These are phyloP conservation scores for Sarcophaga subvicina DNA, from an alignment of 2,888 invertebrate species.

Conservation along the genomic window DNA sequence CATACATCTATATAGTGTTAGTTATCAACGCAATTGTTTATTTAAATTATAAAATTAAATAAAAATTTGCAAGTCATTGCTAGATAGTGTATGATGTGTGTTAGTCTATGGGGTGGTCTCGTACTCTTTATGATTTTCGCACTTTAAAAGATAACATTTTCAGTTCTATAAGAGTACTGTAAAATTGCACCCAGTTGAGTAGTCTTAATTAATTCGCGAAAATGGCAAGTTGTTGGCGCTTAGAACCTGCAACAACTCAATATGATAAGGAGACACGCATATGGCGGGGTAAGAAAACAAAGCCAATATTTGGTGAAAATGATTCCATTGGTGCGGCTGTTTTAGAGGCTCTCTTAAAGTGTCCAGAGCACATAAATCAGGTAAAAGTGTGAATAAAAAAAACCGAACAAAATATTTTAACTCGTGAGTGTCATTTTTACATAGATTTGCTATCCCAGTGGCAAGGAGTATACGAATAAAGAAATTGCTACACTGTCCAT, in stretches of 20 bases:
- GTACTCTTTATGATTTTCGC: too few species aligned
- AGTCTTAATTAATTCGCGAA: constrained; percentile 2
- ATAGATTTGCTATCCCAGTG: constrained; percentile 64
- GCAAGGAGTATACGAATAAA: constrained; percentile 50
- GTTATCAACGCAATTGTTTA: too few species aligned
- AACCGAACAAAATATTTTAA: not conserved
- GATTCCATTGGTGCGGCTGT: constrained; percentile 26
- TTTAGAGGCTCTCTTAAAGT: constrained; percentile 11
- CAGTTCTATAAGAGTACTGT: not conserved
- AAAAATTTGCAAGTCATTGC: constrained; percentile 7
- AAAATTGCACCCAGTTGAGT: not conserved
- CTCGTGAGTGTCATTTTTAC: too few species aligned
- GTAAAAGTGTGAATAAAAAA: constrained; percentile 5
- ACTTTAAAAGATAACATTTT: too few species aligned
- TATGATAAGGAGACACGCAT: constrained; percentile 31
- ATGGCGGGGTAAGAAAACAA: constrained; percentile 28
- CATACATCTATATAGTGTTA: too few species aligned
- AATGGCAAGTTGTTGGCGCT: constrained; percentile 15
- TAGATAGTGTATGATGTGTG: not conserved
- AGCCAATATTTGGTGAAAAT: not conserved
- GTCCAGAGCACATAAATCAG: constrained; percentile 42
- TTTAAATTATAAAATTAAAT: not conserved
- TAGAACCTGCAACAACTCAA: not conserved
- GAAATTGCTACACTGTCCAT: constrained; percentile 59
- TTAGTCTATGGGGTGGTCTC: not conserved